Base-by-base conservation (phyloP, 1,140 invertebrate species). In the Bombus sylvicola region DNA sequence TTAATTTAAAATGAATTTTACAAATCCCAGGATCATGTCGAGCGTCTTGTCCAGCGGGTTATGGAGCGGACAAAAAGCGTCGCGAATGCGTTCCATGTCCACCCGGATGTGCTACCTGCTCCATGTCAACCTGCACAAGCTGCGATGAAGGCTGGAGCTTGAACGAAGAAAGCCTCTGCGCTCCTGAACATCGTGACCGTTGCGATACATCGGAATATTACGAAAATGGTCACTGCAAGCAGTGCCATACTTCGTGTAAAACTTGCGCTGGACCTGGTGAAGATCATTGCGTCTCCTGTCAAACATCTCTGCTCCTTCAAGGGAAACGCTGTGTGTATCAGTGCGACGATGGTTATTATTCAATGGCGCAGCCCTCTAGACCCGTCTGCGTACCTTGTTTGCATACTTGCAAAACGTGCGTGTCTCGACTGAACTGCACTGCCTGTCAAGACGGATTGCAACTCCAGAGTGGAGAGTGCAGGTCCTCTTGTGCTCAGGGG, bases 391-490 rank as follows among this genome's bases (percentile, higher is more conserved):
- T 96, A 2, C 97, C 97, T 3, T 98, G 98, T 92, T 90, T 97
- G 62, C 97, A 98, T 90, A 97, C 97, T 0, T 98, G 98, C 93
- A 96, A 96, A 1, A 96, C 97, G 37, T 98, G 98, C 91, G 96
- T 96, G 3, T 97, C 97, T 1, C 96, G 97, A 81, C 95, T 97
- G 66, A 98, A 98, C 88, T 98, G 98, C 91, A 98, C 97, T 2
- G 95, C 96, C 5, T 98, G 98, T 91, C 96, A 96, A 28, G 96
- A 96, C 62, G 96, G 97, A 0, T 94, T 98, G 79, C 96, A 97
- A 85, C 94, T 98, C 25, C 97, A 98, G 92, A 97, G 97, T 82
- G 97, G 97, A 12, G 97, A 97, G 78, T 98, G 98, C 91, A 95
- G 97, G 39, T 97, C 97, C 4, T 96, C 97, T 3, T 98, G 97